These are phyloP conservation scores for Tiliacea citrago DNA, from an alignment of 2,888 invertebrate genomes.

Conservation along the genomic window DNA sequence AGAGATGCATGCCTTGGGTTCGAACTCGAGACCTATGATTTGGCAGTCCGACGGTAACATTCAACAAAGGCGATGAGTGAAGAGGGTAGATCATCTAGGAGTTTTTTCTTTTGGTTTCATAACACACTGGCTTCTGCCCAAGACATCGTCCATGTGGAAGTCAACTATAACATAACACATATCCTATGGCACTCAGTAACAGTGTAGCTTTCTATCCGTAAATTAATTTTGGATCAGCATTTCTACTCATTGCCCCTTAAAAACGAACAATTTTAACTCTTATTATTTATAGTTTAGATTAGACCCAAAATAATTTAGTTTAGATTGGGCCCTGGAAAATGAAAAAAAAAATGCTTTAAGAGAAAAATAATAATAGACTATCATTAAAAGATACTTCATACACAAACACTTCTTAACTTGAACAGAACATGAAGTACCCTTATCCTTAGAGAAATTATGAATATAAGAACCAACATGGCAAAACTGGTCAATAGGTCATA, in stretches of 20 bases:
- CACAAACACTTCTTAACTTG: neutral
- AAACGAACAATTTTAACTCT: neutral
- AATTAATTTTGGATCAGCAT: neutral
- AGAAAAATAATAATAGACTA: no score
- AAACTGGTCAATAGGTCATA: constrained; percentile 31
- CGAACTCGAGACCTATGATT: no score
- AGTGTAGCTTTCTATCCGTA: no score
- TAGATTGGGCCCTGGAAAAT: neutral
- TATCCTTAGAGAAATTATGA: constrained; percentile 2
- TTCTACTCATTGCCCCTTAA: neutral
- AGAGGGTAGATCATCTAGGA: neutral
- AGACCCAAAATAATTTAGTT: no score
- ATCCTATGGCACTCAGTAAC: neutral
- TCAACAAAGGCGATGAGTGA: neutral
- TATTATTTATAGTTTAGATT: neutral
- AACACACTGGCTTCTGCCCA: neutral
- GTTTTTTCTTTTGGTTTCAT: neutral
- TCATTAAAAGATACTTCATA: neutral
- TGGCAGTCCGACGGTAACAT: neutral
- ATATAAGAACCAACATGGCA: neutral
- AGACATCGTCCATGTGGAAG: neutral
- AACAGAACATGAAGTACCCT: neutral
- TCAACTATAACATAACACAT: neutral
- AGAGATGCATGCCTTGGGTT: no score
- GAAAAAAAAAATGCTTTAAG: neutral